These are phyloP conservation scores for Thymelicus acteon DNA, from an alignment of 2,888 invertebrate species.

Conservation along the genomic window DNA sequence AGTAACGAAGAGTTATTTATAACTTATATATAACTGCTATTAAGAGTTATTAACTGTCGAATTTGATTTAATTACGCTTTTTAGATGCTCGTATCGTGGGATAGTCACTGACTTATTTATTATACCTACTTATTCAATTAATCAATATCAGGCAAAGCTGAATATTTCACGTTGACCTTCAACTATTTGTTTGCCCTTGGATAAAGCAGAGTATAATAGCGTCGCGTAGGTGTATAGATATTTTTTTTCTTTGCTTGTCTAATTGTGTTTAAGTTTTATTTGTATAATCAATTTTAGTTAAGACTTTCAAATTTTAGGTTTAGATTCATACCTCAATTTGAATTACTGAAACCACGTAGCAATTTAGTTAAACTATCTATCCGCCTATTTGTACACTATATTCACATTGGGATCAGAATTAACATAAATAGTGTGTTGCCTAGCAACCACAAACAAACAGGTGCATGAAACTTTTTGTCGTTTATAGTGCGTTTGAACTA, in stretches of 20 bases:
- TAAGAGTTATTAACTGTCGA: constrained; percentile 58
- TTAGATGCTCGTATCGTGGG: constrained; percentile 55
- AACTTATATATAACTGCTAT: constrained; percentile 47
- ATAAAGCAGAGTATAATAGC: constrained; percentile 16
- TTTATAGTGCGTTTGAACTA: too few species aligned
- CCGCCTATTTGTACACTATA: too few species aligned
- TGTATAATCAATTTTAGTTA: too few species aligned
- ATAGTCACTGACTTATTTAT: constrained; percentile 56
- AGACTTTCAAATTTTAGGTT: too few species aligned
- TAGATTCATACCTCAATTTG: too few species aligned
- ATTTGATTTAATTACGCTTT: constrained; percentile 53
- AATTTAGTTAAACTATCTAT: too few species aligned
- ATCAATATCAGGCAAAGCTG: constrained; percentile 68
- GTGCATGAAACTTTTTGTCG: too few species aligned
- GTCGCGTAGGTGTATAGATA: background rate
- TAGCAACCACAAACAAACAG: too few species aligned
- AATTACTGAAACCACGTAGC: too few species aligned
- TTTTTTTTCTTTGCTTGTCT: background rate
- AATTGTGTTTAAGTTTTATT: too few species aligned
- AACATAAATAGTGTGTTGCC: too few species aligned
- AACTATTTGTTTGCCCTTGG: constrained; percentile 50
- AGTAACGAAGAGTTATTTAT: constrained; percentile 31
- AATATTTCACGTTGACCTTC: constrained; percentile 56
- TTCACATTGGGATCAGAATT: too few species aligned
- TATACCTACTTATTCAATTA: constrained; percentile 56